Percentiles rank a stretch among this genome's conserved stretches.
Conservation (phyloP, 2,113 vertebrate genomes). For the Bos indicus region DNA sequence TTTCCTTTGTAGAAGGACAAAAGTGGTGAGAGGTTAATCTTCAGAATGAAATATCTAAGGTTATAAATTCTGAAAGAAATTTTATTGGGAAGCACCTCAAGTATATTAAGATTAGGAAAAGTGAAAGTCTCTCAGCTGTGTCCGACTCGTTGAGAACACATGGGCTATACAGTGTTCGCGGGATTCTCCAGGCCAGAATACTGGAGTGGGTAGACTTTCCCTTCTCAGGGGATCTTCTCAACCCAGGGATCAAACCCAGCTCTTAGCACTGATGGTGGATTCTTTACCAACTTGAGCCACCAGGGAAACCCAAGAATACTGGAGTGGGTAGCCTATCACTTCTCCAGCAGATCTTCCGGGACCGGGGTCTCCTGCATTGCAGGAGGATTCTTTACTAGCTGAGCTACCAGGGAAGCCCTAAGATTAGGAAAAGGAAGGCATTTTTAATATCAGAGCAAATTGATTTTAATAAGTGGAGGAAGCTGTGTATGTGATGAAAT, state of each 20-base stretch:
- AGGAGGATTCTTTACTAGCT: neutral
- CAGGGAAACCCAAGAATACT: neutral
- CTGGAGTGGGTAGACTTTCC: neutral
- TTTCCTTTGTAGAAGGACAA: neutral
- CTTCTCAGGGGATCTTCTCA: neutral
- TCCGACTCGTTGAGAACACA: neutral
- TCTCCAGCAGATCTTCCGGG: neutral
- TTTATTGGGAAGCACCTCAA: neutral
- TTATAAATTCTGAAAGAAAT: neutral
- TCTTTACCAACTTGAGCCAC: neutral
- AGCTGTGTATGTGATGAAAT: neutral
- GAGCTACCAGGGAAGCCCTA: neutral
- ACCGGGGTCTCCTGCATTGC: neutral
- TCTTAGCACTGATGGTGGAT: neutral
- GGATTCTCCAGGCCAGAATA: neutral
- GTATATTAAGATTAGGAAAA: neutral
- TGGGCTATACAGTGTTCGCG: neutral
- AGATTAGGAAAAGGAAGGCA: neutral
- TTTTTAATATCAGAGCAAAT: neutral
- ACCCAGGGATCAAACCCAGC: neutral
- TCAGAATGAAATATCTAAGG: neutral
- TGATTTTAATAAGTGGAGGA: neutral
- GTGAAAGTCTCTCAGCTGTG: neutral
- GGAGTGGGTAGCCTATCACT: neutral
- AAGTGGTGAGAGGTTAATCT: neutral